Percentiles rank a stretch among this genome's conserved stretches.
Conservation (phyloP, 1,140 invertebrate species). For the Holcopasites calliopsidis region DNA sequence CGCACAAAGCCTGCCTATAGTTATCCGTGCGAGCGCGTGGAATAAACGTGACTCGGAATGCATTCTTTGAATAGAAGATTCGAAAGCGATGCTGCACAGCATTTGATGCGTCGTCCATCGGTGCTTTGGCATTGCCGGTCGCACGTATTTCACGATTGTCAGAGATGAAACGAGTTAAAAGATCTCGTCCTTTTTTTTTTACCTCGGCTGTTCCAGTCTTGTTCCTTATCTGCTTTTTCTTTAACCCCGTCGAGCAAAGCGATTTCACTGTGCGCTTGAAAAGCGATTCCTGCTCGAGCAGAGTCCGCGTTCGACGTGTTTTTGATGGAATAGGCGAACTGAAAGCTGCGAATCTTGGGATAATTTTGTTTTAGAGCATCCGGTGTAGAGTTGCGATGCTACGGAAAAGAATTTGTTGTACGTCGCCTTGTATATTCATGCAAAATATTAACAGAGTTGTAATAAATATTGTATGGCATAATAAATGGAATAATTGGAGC, state of each 20-base stretch:
- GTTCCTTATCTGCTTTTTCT: neutral
- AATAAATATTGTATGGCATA: too few species aligned
- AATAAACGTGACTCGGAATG: slow-evolving; percentile 1
- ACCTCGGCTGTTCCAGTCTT: neutral
- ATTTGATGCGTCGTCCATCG: slow-evolving; percentile 7
- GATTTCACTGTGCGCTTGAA: neutral
- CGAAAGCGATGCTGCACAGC: neutral
- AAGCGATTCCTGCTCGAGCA: neutral
- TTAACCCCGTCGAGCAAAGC: neutral
- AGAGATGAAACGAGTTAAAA: slow-evolving; percentile 2
- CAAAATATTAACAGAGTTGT: too few species aligned
- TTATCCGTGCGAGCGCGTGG: neutral
- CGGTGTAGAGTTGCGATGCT: too few species aligned
- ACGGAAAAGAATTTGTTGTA: too few species aligned
- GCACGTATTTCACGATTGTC: neutral
- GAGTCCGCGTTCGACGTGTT: neutral
- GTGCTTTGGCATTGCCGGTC: neutral
- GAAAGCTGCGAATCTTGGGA: too few species aligned
- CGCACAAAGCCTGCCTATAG: too few species aligned
- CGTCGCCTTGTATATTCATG: too few species aligned
- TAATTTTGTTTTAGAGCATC: too few species aligned
- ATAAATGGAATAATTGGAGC: too few species aligned
- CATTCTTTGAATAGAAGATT: neutral
- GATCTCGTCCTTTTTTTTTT: neutral
- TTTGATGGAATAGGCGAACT: neutral